Conservation (phyloP, 2,888 invertebrate genomes). For the Plebejus argus region DNA sequence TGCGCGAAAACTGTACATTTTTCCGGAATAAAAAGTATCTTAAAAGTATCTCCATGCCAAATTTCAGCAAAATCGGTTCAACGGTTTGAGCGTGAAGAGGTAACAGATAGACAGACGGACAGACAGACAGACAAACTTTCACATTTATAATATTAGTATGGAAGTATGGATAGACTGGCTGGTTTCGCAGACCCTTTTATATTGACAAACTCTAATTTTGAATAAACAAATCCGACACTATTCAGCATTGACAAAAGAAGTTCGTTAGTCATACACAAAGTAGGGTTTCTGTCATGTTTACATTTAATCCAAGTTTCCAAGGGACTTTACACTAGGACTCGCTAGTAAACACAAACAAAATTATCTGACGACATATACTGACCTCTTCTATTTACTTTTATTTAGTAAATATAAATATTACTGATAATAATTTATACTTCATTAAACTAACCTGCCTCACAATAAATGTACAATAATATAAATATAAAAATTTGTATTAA, state of each 20-base stretch:
- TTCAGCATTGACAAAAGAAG: not conserved
- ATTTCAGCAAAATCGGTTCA: no score
- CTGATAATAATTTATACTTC: not conserved
- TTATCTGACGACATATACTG: not conserved
- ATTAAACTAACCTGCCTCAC: not conserved
- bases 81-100: no score
- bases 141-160: no score
- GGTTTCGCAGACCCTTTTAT: not conserved
- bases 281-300: not conserved
- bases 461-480: no score
- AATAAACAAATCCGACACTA: not conserved
- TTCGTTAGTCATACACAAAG: not conserved
- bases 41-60: no score
- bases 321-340: not conserved
- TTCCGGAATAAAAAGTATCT: no score
- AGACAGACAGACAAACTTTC: no score
- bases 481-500: no score
- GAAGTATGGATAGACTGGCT: no score
- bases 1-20: no score
- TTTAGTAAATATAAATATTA: not conserved
- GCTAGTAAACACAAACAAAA: not conserved
- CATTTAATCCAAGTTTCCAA: not conserved
- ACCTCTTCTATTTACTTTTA: not conserved
- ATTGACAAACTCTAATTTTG: not conserved
- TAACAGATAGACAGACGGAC: no score